Percentiles rank a stretch among this genome's conserved stretches.
These are phyloP conservation scores for Drosophila paulistorum DNA, from an alignment of 1,140 invertebrate species.

Conservation along the genomic window DNA sequence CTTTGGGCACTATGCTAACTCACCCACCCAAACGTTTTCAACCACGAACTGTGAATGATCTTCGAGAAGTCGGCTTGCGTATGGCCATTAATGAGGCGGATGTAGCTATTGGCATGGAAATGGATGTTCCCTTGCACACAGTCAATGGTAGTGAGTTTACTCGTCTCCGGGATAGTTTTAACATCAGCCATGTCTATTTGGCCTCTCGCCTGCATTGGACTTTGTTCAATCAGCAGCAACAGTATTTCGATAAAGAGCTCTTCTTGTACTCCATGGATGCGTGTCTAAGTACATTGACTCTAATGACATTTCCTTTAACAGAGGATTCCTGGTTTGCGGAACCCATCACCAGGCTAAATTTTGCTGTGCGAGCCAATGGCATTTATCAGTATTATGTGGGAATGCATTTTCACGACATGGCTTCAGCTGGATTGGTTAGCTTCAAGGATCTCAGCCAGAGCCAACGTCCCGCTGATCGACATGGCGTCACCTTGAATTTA, in stretches of 20 bases:
- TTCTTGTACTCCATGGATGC: slow-evolving; percentile 64
- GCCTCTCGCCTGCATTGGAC: slow-evolving; percentile 60
- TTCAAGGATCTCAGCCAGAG: slow-evolving; percentile 43
- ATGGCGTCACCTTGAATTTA: neutral
- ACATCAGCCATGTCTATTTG: slow-evolving; percentile 56
- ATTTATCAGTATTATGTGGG: slow-evolving; percentile 57
- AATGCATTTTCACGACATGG: slow-evolving; percentile 66
- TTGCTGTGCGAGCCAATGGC: slow-evolving; percentile 54
- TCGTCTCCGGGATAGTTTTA: slow-evolving; percentile 35
- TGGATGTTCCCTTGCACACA: slow-evolving; percentile 8
- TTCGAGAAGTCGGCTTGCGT: slow-evolving; percentile 16
- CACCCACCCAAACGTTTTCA: slow-evolving; percentile 61
- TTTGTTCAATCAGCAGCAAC: slow-evolving; percentile 58
- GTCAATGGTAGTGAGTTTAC: slow-evolving; percentile 48
- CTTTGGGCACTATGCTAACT: slow-evolving; percentile 56
- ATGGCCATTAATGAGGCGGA: slow-evolving; percentile 29
- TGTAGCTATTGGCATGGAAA: neutral
- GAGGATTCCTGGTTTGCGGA: slow-evolving; percentile 47
- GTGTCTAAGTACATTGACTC: slow-evolving; percentile 41
- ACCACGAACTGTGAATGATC: slow-evolving; percentile 50
- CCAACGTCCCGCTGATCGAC: neutral
- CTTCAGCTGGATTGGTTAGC: slow-evolving; percentile 40
- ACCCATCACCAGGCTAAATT: slow-evolving; percentile 47
- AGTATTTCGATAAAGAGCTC: slow-evolving; percentile 49
- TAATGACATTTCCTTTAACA: slow-evolving; percentile 47